These are phyloP conservation scores for Megalopta genalis DNA, from an alignment of 1,140 invertebrate genomes.

Conservation along the genomic window DNA sequence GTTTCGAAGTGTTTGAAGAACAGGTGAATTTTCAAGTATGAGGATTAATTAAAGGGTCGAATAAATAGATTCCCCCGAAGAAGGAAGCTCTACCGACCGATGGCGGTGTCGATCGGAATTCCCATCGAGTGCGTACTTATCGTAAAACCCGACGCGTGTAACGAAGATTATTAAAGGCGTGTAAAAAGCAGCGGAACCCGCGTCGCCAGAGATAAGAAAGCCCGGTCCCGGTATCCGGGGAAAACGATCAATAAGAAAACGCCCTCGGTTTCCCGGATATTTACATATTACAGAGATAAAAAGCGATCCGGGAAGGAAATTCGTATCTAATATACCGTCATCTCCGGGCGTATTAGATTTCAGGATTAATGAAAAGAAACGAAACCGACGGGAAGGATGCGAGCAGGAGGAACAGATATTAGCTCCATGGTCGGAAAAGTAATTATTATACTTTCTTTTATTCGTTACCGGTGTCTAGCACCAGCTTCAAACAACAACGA, in stretches of 20 bases:
- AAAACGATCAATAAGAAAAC: slow-evolving; percentile 4
- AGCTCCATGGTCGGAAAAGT: too few species aligned
- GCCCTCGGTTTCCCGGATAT: background rate
- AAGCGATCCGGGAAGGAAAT: background rate
- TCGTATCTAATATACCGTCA: background rate
- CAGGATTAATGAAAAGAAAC: background rate
- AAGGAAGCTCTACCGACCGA: background rate
- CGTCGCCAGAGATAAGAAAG: background rate
- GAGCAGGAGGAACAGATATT: too few species aligned
- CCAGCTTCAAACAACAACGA: too few species aligned
- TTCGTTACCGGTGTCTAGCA: too few species aligned
- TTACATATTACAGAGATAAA: background rate
- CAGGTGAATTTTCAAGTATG: too few species aligned
- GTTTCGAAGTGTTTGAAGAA: too few species aligned
- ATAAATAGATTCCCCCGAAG: too few species aligned
- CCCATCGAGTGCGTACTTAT: background rate
- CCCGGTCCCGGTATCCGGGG: background rate
- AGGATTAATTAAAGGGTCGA: too few species aligned
- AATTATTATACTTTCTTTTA: too few species aligned
- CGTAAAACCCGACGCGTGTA: background rate
- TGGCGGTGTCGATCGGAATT: background rate
- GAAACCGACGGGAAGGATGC: background rate
- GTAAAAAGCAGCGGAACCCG: background rate
- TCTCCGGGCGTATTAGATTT: too few species aligned
- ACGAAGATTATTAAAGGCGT: background rate